Evolutionary conservation across 2,888 invertebrate species (phyloP).

Genomic region (Drosophila austrosaltans): DNA sequence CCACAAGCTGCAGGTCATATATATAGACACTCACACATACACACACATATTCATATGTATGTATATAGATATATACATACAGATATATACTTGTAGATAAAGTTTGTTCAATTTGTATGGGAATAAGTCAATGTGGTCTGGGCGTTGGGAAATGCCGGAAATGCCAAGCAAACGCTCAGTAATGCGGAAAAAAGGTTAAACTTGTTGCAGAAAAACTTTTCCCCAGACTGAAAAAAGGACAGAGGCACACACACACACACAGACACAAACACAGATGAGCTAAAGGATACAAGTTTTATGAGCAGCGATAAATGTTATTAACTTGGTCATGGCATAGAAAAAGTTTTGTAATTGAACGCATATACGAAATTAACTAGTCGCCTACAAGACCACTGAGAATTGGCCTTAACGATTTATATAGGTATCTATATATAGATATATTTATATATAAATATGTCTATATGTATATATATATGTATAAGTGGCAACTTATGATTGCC

Average conservation of each 20-base stretch:
- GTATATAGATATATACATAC: neutral
- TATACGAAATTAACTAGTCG: constrained; percentile 56
- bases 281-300: constrained; percentile 56
- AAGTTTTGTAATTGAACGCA: constrained; percentile 73
- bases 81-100: constrained; percentile 3
- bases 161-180: constrained; percentile 17
- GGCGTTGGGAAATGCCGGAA: constrained; percentile 38
- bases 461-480: neutral
- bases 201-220: constrained; percentile 74
- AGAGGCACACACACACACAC: constrained; percentile 11
- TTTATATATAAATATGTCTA: neutral
- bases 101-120: constrained; percentile 25
- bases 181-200: constrained; percentile 59
- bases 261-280: constrained; percentile 11
- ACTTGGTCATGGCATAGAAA: constrained; percentile 56
- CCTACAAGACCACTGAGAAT: constrained; percentile 56
- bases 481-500: neutral
- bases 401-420: constrained; percentile 39
- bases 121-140: constrained; percentile 39
- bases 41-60: neutral
- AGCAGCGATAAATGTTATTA: constrained; percentile 71
- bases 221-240: constrained; percentile 39
- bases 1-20: neutral
- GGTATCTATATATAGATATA: neutral
- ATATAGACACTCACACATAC: neutral